A percentile compares a stretch with the other conserved stretches of the same genome.
These are phyloP conservation scores for Phacellophora camtschatica DNA, from an alignment of 30 jellyfish, hydroid and myxozoan genomes.

Conservation along the genomic window DNA sequence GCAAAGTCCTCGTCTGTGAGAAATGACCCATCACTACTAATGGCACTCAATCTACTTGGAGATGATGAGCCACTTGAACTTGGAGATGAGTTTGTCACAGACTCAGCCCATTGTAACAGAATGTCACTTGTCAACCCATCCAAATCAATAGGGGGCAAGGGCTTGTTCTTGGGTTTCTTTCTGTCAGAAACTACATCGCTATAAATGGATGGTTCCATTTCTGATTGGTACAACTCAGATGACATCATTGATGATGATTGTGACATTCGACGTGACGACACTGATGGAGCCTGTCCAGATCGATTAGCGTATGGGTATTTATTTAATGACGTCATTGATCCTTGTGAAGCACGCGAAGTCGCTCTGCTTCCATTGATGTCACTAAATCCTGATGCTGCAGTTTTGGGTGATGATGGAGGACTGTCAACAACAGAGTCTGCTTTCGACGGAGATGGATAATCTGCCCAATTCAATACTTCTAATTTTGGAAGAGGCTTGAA, in stretches of 20 bases:
- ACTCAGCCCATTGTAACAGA: conserved; percentile 97
- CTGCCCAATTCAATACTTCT: conserved; percentile 97
- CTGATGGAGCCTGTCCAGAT: conserved; percentile 81
- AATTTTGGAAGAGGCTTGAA: conserved; percentile 96
- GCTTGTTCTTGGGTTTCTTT: conserved; percentile 71
- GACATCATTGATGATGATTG: conserved; percentile 99
- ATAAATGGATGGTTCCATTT: conserved; percentile 98
- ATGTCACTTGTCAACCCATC: conserved; percentile 99
- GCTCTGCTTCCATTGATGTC: conserved; percentile 95
- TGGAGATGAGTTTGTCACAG: conserved; percentile 98
- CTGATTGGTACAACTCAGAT: conserved; percentile 96
- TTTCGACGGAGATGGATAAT: conserved; percentile 84
- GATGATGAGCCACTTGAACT: conserved; percentile 99
- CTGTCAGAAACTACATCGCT: conserved; percentile 91
- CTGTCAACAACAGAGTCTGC: conserved; percentile 85
- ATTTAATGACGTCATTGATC: conserved; percentile 84
- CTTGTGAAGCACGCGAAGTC: conserved; percentile 96
- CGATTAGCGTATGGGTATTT: conserved; percentile 84
- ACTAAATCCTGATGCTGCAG: conserved; percentile 84
- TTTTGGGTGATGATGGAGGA: conserved; percentile 95
- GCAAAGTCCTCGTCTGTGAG: conserved; percentile 98
- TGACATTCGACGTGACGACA: conserved; percentile 90
- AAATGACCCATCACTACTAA: conserved; percentile 97
- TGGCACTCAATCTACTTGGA: conserved; percentile 93
- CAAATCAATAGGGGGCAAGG: conserved; percentile 90